phyloP scores from a whole-genome alignment of 2,888 invertebrate genomes.

The Pedicia rivosa region DNA sequence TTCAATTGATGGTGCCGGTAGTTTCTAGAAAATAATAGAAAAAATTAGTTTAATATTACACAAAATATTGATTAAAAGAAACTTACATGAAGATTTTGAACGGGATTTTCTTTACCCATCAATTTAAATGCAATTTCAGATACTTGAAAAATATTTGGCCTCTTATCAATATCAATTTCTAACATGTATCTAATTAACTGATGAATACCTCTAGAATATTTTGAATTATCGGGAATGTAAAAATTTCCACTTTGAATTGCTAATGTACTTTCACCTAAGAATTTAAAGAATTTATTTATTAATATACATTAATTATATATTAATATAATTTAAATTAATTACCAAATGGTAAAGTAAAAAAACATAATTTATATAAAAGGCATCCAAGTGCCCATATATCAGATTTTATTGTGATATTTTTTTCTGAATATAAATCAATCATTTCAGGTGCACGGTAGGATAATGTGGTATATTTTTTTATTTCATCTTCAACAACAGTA shows the following conservation, averaged over 20 bases:
- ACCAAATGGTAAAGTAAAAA: constrained; percentile 79
- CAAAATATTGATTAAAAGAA: constrained; percentile 3
- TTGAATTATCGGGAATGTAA: constrained; percentile 65
- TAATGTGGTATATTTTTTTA: constrained; percentile 75
- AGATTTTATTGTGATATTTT: constrained; percentile 68
- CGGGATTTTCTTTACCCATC: constrained; percentile 55
- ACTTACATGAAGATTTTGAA: constrained; percentile 63
- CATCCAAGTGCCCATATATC: constrained; percentile 89
- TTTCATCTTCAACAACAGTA: constrained; percentile 62
- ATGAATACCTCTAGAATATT: constrained; percentile 53
- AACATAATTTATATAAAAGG: constrained; percentile 76
- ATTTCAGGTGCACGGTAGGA: constrained; percentile 86
- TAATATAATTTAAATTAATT: no score
- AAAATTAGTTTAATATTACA: constrained; percentile 1
- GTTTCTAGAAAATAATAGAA: constrained; percentile 38
- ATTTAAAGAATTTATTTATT: no score
- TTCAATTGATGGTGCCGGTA: constrained; percentile 44
- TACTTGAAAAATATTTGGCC: constrained; percentile 81
- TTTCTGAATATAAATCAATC: constrained; percentile 77
- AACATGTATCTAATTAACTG: constrained; percentile 69
- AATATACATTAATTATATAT: no score
- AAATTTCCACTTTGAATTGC: constrained; percentile 84
- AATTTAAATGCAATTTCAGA: constrained; percentile 56
- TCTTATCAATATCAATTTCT: constrained; percentile 60
- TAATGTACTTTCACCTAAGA: constrained; percentile 79